phyloP scores from a whole-genome alignment of 2,888 invertebrate species.

The Diarsia brunnea region DNA sequence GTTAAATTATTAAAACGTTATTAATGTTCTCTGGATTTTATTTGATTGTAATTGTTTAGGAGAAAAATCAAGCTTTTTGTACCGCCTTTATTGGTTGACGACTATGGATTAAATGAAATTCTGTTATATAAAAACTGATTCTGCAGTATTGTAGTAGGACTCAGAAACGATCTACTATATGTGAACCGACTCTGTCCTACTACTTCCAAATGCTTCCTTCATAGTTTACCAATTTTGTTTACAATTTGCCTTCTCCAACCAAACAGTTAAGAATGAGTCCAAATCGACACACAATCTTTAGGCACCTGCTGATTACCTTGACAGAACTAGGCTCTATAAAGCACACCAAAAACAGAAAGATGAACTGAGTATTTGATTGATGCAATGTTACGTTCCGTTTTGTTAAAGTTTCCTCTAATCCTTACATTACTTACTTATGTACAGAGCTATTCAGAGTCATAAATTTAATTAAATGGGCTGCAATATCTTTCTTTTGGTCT shows the following conservation, averaged over 20 bases:
- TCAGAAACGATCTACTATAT: background rate
- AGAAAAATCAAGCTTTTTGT: conserved; percentile 19
- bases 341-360: background rate
- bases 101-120: too few relatives aligned
- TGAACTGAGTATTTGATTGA: background rate
- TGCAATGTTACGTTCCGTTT: background rate
- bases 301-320: too few relatives aligned
- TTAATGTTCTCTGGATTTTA: conserved; percentile 55
- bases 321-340: background rate
- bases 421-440: too few relatives aligned
- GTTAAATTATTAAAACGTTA: conserved; percentile 66
- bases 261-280: too few relatives aligned
- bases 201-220: too few relatives aligned
- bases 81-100: background rate
- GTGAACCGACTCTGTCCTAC: too few relatives aligned
- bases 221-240: too few relatives aligned
- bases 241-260: too few relatives aligned
- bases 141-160: background rate
- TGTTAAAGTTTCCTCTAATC: too few relatives aligned
- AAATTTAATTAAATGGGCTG: too few relatives aligned
- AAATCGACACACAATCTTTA: too few relatives aligned
- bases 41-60: conserved; percentile 53
- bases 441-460: background rate
- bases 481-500: too few relatives aligned
- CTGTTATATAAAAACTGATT: background rate